Percentiles rank a stretch among this genome's conserved stretches.
Conservation (phyloP, 2,113 vertebrate genomes). For the Fulica atra region DNA sequence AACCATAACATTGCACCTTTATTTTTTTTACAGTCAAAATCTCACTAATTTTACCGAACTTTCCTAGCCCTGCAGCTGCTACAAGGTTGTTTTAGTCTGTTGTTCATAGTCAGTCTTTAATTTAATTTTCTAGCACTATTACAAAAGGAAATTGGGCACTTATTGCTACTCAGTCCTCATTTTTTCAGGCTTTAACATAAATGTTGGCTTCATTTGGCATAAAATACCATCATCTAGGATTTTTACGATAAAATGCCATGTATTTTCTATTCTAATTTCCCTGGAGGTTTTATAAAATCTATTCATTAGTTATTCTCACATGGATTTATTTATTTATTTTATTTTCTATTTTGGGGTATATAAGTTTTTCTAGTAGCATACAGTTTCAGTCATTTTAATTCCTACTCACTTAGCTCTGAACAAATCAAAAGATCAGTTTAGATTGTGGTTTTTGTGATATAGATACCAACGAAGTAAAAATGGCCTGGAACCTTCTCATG, state of each 20-base stretch:
- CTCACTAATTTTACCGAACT: neutral
- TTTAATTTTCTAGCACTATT: neutral
- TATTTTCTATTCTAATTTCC: neutral
- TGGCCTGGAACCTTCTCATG: neutral
- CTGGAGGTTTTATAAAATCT: neutral
- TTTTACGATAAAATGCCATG: neutral
- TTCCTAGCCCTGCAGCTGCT: neutral
- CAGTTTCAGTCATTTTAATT: neutral
- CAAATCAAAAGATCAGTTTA: neutral
- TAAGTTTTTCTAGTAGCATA: neutral
- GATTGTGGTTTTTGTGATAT: neutral
- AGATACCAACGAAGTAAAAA: neutral
- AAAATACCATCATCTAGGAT: neutral
- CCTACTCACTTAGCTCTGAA: neutral
- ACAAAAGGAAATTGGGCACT: neutral
- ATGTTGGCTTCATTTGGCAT: neutral
- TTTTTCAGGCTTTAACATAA: neutral
- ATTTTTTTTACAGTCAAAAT: neutral
- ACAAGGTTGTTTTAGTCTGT: neutral
- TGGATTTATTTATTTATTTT: neutral
- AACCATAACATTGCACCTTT: neutral
- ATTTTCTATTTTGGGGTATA: neutral
- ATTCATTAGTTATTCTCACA: neutral
- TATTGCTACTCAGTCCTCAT: neutral
- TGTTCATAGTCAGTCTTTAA: neutral